Evolutionary conservation across 2,113 vertebrate genomes (phyloP).

Genomic region (Ceuthmochares aereus): DNA sequence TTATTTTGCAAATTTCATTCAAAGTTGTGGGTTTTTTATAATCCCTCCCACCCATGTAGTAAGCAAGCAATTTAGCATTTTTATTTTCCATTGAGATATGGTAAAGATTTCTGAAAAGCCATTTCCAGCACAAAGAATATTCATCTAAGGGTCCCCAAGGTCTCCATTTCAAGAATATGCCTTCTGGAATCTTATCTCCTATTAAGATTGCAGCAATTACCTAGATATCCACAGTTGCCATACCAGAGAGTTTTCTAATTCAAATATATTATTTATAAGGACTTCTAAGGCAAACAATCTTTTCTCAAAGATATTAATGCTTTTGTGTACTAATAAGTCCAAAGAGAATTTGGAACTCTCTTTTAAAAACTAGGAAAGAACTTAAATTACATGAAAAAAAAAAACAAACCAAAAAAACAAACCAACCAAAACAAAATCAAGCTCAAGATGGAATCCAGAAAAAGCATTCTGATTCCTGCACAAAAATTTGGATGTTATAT

Average conservation of each 20-base stretch:
- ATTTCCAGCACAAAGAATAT: neutral
- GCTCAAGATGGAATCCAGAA: neutral
- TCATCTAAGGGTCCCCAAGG: neutral
- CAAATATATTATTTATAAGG: neutral
- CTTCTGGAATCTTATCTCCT: neutral
- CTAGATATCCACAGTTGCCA: neutral
- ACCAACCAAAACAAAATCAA: neutral
- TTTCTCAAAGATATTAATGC: neutral
- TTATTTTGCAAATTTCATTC: neutral
- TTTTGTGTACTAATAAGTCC: neutral
- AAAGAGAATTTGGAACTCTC: neutral
- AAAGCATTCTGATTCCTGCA: neutral
- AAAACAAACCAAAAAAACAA: neutral
- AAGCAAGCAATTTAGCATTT: neutral
- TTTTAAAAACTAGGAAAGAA: neutral
- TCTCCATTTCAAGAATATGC: neutral
- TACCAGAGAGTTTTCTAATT: neutral
- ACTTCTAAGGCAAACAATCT: neutral
- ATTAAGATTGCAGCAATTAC: neutral
- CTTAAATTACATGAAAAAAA: neutral
- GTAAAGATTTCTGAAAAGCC: neutral
- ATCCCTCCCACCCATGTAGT: fast-evolving
- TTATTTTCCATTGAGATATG: neutral
- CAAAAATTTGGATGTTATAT: neutral
- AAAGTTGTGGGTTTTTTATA: neutral